These are phyloP conservation scores for Periphyllus acericola DNA, from an alignment of 2,888 invertebrate genomes.

Conservation along the genomic window DNA sequence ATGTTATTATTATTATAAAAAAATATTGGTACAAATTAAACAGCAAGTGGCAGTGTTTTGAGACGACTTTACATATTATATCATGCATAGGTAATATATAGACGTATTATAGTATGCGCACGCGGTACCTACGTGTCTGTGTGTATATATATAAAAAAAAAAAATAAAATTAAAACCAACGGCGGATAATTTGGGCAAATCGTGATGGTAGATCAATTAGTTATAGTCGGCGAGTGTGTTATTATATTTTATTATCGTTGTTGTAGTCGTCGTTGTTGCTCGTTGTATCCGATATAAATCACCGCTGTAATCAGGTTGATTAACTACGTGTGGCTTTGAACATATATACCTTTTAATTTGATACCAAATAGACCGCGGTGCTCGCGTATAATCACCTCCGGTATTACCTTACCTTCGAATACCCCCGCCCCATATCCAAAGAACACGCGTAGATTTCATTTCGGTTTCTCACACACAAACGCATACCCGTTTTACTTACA, in stretches of 20 bases:
- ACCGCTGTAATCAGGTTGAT: conserved; percentile 19
- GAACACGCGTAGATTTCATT: not conserved
- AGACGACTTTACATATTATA: too few relatives aligned
- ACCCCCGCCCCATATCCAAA: not conserved
- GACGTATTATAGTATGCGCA: too few relatives aligned
- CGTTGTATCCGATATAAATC: conserved; percentile 4
- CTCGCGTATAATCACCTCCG: conserved; percentile 19
- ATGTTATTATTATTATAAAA: too few relatives aligned
- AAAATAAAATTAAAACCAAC: not conserved
- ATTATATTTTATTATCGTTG: not conserved
- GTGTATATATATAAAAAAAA: not conserved
- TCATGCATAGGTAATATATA: too few relatives aligned
- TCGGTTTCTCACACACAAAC: not conserved
- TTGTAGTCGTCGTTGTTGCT: not conserved
- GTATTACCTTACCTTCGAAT: conserved; percentile 26
- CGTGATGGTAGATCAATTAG: conserved; percentile 34
- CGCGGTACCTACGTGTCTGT: not conserved
- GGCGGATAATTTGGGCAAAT: not conserved
- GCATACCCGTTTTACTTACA: not conserved
- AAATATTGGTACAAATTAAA: too few relatives aligned
- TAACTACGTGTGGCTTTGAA: conserved; percentile 28
- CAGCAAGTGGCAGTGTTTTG: not conserved
- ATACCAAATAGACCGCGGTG: conserved; percentile 34
- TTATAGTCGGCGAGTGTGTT: not conserved
- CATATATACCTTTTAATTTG: conserved; percentile 41